These are phyloP conservation scores for Unio pictorum DNA, from an alignment of 2,888 invertebrate species.

Conservation along the genomic window DNA sequence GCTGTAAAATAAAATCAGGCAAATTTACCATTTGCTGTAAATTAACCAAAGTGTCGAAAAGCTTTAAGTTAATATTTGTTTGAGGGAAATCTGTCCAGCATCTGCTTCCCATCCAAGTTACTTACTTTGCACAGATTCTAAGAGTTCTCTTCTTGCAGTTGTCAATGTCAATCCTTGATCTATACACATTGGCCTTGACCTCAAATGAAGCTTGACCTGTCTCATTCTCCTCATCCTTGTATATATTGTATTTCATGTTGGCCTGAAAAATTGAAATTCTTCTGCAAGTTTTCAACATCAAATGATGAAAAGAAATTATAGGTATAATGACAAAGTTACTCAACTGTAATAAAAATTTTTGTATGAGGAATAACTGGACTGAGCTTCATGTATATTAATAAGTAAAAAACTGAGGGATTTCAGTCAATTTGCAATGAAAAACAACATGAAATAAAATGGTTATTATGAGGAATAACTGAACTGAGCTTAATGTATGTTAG, in stretches of 20 bases:
- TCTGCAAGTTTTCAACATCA: not conserved
- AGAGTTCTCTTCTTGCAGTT: constrained; percentile 52
- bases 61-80: not conserved
- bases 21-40: too few relatives aligned
- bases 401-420: too few relatives aligned
- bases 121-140: constrained; percentile 58
- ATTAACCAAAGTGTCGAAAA: too few relatives aligned
- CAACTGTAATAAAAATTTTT: too few relatives aligned
- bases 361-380: too few relatives aligned
- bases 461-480: too few relatives aligned
- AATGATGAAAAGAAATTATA: not conserved
- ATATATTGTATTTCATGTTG: constrained; percentile 57
- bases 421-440: too few relatives aligned
- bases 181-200: constrained; percentile 33
- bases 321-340: not conserved
- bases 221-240: constrained; percentile 26
- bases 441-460: too few relatives aligned
- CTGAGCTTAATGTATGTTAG: too few relatives aligned
- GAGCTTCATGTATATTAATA: too few relatives aligned
- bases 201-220: constrained; percentile 40
- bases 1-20: too few relatives aligned
- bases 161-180: constrained; percentile 25
- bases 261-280: constrained; percentile 37
- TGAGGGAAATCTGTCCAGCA: not conserved
- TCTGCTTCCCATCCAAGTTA: not conserved